Percentiles rank a stretch among this genome's conserved stretches.
Conservation (phyloP, 2,113 vertebrate genomes). For the Blennius ocellaris region DNA sequence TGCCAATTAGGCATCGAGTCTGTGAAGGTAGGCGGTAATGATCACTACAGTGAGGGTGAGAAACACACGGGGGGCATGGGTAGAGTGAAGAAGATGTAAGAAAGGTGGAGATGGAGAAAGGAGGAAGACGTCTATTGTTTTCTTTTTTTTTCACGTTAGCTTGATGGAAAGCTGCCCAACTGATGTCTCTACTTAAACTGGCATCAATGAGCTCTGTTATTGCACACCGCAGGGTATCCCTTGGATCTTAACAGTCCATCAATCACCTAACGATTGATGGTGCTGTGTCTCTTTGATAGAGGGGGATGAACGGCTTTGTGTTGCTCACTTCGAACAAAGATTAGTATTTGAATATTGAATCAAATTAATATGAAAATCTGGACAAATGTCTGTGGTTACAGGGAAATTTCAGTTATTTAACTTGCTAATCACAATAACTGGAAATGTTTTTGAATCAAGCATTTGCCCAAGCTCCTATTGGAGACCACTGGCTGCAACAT, state of each 20-base stretch:
- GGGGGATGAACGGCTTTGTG: slow-evolving; percentile 18
- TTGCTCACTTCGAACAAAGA: slow-evolving; percentile 1
- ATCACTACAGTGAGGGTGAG: slow-evolving; percentile 49
- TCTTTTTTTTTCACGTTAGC: slow-evolving; percentile 38
- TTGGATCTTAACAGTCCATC: slow-evolving; percentile 41
- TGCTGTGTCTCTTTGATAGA: slow-evolving; percentile 63
- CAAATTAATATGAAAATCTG: neutral
- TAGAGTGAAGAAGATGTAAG: neutral
- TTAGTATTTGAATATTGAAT: slow-evolving; percentile 6
- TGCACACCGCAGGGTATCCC: slow-evolving; percentile 46
- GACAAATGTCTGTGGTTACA: neutral
- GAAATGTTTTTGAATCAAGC: neutral
- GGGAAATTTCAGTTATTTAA: slow-evolving; percentile 7
- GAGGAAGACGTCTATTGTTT: neutral
- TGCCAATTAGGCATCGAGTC: slow-evolving; percentile 68
- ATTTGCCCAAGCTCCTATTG: neutral
- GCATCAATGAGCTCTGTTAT: slow-evolving; percentile 48
- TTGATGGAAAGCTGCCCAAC: slow-evolving; percentile 48
- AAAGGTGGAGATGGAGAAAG: neutral
- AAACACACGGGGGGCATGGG: slow-evolving; percentile 13
- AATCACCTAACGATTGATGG: slow-evolving; percentile 21
- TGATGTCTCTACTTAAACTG: slow-evolving; percentile 48
- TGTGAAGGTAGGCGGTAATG: slow-evolving; percentile 66
- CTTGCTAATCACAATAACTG: slow-evolving; percentile 6
- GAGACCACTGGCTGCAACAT: neutral